A percentile compares a stretch with the other conserved stretches of the same genome.
Evolutionary conservation across 2,888 invertebrate species (phyloP).

Genomic region (Apamea crenata): DNA sequence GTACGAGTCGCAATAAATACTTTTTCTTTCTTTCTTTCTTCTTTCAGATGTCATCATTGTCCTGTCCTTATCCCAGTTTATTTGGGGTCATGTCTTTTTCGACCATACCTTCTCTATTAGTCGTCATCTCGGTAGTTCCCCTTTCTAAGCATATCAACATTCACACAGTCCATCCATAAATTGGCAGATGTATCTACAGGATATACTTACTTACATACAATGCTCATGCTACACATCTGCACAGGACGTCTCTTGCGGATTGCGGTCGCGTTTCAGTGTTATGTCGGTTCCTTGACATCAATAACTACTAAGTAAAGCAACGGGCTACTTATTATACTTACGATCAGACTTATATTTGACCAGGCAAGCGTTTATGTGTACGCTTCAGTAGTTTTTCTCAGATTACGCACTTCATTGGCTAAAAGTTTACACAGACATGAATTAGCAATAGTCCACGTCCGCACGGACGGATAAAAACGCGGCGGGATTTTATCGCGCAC

Average conservation of each 20-base stretch:
- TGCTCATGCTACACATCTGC: constrained; percentile 6
- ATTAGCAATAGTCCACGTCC: neutral
- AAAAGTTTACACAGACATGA: neutral
- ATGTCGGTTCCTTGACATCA: neutral
- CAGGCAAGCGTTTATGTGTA: constrained; percentile 3
- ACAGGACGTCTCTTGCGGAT: constrained; percentile 6
- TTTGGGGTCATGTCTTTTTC: too few relatives aligned
- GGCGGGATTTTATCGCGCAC: too few relatives aligned
- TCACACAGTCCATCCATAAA: too few relatives aligned
- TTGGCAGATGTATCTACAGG: neutral
- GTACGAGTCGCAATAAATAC: too few relatives aligned
- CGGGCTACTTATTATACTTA: neutral
- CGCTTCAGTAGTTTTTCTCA: neutral
- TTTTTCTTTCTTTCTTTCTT: too few relatives aligned
- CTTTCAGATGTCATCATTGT: too few relatives aligned
- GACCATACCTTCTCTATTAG: too few relatives aligned
- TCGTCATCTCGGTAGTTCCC: too few relatives aligned
- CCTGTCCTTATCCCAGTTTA: too few relatives aligned
- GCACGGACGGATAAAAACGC: too few relatives aligned
- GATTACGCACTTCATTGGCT: neutral
- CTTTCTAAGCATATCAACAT: too few relatives aligned
- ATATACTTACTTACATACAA: neutral
- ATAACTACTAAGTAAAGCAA: neutral
- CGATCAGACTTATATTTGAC: neutral
- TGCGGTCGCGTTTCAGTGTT: constrained; percentile 32